Conservation (phyloP, 2,888 invertebrate genomes). For the Pristionchus japonicus region DNA sequence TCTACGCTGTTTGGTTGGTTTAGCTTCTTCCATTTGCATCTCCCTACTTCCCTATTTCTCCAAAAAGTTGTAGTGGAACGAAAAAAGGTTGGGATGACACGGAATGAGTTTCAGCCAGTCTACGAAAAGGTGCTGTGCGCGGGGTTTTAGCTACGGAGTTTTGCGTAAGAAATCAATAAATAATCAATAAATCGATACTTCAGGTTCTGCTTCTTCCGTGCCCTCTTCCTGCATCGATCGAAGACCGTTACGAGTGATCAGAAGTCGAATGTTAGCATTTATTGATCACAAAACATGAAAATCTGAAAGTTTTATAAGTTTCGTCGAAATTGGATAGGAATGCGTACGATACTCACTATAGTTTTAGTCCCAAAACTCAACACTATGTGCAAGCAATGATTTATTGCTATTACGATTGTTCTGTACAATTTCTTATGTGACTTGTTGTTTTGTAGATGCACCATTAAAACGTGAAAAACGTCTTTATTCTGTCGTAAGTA, state of each 20-base stretch:
- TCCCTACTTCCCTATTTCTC: background rate
- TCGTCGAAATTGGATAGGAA: background rate
- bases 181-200: background rate
- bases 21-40: background rate
- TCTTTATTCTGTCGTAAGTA: background rate
- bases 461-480: background rate
- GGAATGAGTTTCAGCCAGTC: background rate
- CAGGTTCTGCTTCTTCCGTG: constrained; percentile 21
- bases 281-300: background rate
- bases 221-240: background rate
- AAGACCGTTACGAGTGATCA: background rate
- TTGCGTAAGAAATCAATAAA: background rate
- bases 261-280: background rate
- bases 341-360: too few relatives aligned
- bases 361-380: too few relatives aligned
- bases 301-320: background rate
- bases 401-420: too few relatives aligned
- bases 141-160: too few relatives aligned
- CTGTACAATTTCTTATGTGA: background rate
- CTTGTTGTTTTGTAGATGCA: background rate
- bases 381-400: too few relatives aligned
- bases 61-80: too few relatives aligned
- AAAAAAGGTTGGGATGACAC: too few relatives aligned
- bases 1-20: background rate
- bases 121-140: background rate